Evolutionary conservation across 2,113 vertebrate genomes (phyloP).

Genomic region (Narcine bancroftii): DNA sequence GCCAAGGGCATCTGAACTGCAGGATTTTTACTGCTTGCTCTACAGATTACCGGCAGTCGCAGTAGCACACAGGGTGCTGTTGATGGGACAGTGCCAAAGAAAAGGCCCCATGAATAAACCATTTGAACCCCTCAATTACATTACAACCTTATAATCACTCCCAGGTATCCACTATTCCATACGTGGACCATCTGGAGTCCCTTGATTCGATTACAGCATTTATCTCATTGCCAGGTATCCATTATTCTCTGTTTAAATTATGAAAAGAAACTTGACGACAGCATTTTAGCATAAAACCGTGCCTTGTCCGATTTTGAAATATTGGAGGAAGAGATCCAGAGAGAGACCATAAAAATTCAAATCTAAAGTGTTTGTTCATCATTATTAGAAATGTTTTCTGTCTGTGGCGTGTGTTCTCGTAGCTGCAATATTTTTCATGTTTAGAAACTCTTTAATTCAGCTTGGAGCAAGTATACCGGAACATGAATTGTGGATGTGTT

Average conservation of each 20-base stretch:
- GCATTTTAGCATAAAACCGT: constrained; percentile 28
- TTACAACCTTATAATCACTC: constrained; percentile 21
- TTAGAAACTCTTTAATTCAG: constrained; percentile 35
- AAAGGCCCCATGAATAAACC: constrained; percentile 31
- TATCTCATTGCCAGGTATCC: constrained; percentile 30
- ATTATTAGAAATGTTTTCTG: constrained; percentile 31
- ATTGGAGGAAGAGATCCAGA: not conserved
- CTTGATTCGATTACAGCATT: constrained; percentile 25
- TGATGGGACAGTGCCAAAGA: not conserved
- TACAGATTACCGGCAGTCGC: not conserved
- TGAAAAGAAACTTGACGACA: constrained; percentile 8
- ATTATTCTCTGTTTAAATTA: constrained; percentile 26
- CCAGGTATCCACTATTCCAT: constrained; percentile 34
- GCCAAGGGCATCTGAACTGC: not conserved
- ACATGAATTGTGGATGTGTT: constrained; percentile 36
- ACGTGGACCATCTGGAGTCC: constrained; percentile 31
- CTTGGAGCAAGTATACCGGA: constrained; percentile 34
- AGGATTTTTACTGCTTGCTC: not conserved
- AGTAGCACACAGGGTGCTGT: constrained; percentile 14
- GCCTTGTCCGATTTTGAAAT: constrained; percentile 25
- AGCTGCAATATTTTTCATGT: constrained; percentile 35
- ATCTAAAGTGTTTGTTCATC: constrained; percentile 33
- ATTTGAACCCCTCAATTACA: constrained; percentile 35
- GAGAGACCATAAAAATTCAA: constrained; percentile 33
- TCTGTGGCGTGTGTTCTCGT: constrained; percentile 19